These are phyloP conservation scores for Plusia festucae DNA, from an alignment of 2,888 invertebrate genomes.

Conservation along the genomic window DNA sequence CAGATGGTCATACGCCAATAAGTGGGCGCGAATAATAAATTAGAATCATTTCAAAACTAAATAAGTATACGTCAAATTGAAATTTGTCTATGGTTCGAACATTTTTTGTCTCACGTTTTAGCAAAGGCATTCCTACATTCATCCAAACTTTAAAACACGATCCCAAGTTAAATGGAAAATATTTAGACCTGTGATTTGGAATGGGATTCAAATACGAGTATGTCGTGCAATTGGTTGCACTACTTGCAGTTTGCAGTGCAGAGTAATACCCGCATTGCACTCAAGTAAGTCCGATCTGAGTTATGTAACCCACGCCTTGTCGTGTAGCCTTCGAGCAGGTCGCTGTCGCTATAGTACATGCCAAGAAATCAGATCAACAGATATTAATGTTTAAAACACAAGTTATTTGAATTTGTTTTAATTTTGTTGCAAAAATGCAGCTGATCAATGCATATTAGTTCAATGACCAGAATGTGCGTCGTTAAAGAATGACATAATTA, in stretches of 20 bases:
- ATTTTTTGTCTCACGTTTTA: not conserved
- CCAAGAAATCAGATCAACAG: constrained; percentile 64
- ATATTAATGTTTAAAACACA: not conserved
- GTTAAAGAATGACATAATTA: constrained; percentile 1
- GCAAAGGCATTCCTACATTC: not conserved
- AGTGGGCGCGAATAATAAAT: constrained; percentile 2
- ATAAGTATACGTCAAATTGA: not conserved
- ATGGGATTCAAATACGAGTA: not conserved
- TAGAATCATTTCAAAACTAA: not conserved
- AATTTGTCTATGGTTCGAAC: not conserved
- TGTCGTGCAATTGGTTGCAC: constrained; percentile 10
- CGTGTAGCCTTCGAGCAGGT: constrained; percentile 78
- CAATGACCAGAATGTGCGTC: not conserved
- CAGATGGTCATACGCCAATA: constrained; percentile 11
- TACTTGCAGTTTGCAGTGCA: constrained; percentile 3
- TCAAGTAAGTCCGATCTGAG: constrained; percentile 45
- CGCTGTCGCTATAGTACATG: constrained; percentile 73
- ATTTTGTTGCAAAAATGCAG: too few species aligned
- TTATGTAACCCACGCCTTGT: constrained; percentile 68
- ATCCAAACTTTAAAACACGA: not conserved
- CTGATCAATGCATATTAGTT: not conserved
- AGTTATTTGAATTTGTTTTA: too few species aligned
- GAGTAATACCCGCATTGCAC: constrained; percentile 23
- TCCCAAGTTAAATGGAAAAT: not conserved
- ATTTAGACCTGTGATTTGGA: not conserved